Base-by-base conservation (phyloP, 30 jellyfish, hydroid and myxozoan genomes). In the Aurelia sp. region DNA sequence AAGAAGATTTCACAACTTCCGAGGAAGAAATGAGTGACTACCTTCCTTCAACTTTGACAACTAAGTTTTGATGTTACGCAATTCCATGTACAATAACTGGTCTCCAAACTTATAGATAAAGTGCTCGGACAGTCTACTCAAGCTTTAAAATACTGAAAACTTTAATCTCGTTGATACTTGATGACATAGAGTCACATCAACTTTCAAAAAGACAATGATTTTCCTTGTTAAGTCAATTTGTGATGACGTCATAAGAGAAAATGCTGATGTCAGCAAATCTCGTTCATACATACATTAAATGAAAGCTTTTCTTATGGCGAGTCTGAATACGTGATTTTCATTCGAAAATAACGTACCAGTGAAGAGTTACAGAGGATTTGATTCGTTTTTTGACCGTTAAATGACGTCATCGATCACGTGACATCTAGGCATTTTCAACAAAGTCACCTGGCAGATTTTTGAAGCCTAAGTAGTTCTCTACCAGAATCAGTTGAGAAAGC, bases 401-500 rank as follows among this genome's bases (percentile, higher is more conserved):
- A n/a, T n/a, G n/a, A n/a, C n/a, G n/a, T n/a, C n/a, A n/a, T n/a
- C n/a, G 48, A 58, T 76, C 87, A 55, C 78, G 79, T 76, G 75
- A 76, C 31, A 50, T 76, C 52, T 58, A 55, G 87, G 78, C 87
- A 57, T 76, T 76, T 76, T 47, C 75, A 30, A 41, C 8, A 50
- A 76, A 76, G 76, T 57, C 75, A 76, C 87, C 87, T 76, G 74
- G 87, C 76, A 76, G 87, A 48, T 76, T 76, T 13, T 72, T 74
- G 47, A 72, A 72, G 84, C 84, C 78, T 21, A 6, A 24, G 57
- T 40, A 16, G 55, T 40, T 21, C 18, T 16, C 78, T 71, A 71
- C 65, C n/a, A 71, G 68, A 71, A 71, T 71, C 82, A 30, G 87
- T 76, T 76, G 76, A 76, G 87, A 76, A 76, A 76, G 44, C 48